These are phyloP conservation scores for Pristionchus mayeri DNA, from an alignment of 2,888 invertebrate species.

Conservation along the genomic window DNA sequence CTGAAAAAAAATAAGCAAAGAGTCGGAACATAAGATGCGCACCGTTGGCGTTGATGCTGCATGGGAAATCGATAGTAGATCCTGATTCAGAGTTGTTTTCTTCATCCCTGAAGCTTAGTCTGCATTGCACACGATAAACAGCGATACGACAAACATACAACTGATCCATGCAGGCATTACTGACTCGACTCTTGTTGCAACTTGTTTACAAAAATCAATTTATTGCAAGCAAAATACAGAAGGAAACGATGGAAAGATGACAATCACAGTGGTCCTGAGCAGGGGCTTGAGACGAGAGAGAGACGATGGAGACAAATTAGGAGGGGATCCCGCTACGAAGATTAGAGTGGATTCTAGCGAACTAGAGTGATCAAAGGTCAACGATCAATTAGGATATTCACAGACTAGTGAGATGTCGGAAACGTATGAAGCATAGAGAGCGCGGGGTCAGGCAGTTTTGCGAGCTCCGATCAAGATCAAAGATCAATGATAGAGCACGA, in stretches of 20 bases:
- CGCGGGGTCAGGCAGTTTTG: slow-evolving; percentile 6
- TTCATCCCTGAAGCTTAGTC: slow-evolving; percentile 26
- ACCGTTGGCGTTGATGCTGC: slow-evolving; percentile 42
- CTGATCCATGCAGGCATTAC: neutral
- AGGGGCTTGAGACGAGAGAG: neutral
- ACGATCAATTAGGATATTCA: slow-evolving; percentile 13
- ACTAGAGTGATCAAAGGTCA: neutral
- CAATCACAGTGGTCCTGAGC: slow-evolving; percentile 20
- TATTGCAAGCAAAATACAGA: neutral
- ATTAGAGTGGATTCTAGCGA: neutral
- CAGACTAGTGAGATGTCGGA: slow-evolving; percentile 21
- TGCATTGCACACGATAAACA: no score
- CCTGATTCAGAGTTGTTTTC: slow-evolving; percentile 32
- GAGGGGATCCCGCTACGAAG: slow-evolving; percentile 2
- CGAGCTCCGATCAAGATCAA: neutral
- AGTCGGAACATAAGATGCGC: no score
- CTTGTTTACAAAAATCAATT: neutral
- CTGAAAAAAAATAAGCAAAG: no score
- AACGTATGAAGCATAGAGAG: neutral
- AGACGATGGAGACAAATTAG: neutral
- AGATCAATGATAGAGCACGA: neutral
- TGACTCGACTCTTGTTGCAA: no score
- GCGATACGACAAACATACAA: neutral
- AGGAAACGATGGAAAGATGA: neutral
- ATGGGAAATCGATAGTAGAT: slow-evolving; percentile 42